phyloP scores from a whole-genome alignment of 2,888 invertebrate species.

The Acleris emargana region DNA sequence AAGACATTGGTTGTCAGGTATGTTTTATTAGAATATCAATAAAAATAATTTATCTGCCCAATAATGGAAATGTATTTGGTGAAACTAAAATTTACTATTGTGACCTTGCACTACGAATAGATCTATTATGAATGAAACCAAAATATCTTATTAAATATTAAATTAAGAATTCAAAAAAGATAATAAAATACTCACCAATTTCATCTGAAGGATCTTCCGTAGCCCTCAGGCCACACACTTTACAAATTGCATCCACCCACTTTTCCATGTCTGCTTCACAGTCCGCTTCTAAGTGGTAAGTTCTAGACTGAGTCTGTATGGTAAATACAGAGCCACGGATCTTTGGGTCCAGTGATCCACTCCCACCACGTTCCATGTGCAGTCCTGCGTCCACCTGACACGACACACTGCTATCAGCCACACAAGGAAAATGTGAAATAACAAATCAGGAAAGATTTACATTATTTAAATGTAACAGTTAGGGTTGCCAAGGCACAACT shows the following conservation, averaged over 20 bases:
- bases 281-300: conserved; percentile 96
- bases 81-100: too few relatives aligned
- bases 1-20: too few relatives aligned
- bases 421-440: conserved; percentile 22
- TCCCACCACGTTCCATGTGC: conserved; percentile 91
- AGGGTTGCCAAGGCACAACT: conserved; percentile 22
- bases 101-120: too few relatives aligned
- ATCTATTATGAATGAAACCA: too few relatives aligned
- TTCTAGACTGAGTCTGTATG: conserved; percentile 93
- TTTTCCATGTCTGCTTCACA: conserved; percentile 96
- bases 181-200: conserved; percentile 55
- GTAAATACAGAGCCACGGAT: conserved; percentile 89
- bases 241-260: conserved; percentile 97
- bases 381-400: conserved; percentile 92
- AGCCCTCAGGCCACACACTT: conserved; percentile 93
- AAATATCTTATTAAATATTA: too few relatives aligned
- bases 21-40: too few relatives aligned
- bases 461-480: conserved; percentile 27
- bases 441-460: conserved; percentile 30
- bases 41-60: too few relatives aligned
- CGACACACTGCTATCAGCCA: conserved; percentile 15
- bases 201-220: conserved; percentile 81
- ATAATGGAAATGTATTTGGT: too few relatives aligned
- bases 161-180: conserved; percentile 1
- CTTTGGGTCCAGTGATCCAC: conserved; percentile 88